phyloP scores from a whole-genome alignment of 2,797 vertebrate species.

The Melanotaenia nigrans region DNA sequence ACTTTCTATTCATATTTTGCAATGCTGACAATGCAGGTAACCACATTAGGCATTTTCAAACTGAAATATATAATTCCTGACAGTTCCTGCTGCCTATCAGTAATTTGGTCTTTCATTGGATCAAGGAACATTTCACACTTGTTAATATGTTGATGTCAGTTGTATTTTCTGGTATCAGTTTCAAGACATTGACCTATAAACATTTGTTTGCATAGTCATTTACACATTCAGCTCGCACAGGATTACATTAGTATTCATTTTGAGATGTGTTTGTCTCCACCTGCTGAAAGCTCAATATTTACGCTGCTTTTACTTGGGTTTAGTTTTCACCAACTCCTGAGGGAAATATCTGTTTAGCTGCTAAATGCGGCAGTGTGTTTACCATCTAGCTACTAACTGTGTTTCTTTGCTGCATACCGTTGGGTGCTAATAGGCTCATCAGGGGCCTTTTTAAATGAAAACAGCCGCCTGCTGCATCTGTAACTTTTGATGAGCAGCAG shows the following conservation, averaged over 20 bases:
- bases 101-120: conserved; percentile 7
- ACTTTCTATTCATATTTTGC: conserved; percentile 34
- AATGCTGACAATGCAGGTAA: conserved; percentile 18
- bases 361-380: conserved; percentile 1
- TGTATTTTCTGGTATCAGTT: neutral
- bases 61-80: conserved; percentile 6
- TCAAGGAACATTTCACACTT: neutral
- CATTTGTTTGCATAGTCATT: neutral
- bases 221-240: neutral
- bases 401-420: neutral
- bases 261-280: conserved; percentile 8
- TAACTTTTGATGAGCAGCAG: conserved; percentile 1
- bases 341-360: conserved; percentile 22
- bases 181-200: neutral
- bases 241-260: conserved; percentile 2
- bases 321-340: conserved; percentile 5
- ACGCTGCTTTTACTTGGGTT: conserved; percentile 4
- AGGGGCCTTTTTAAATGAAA: conserved; percentile 10
- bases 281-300: conserved; percentile 12
- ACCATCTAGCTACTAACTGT: neutral
- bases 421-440: conserved; percentile 1
- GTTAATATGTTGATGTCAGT: neutral
- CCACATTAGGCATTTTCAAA: conserved; percentile 25
- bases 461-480: neutral
- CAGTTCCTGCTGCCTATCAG: conserved; percentile 7